Percentiles rank a stretch among this genome's conserved stretches.
phyloP scores from a whole-genome alignment of 2,888 invertebrate genomes.

The Megamerina dolium region DNA sequence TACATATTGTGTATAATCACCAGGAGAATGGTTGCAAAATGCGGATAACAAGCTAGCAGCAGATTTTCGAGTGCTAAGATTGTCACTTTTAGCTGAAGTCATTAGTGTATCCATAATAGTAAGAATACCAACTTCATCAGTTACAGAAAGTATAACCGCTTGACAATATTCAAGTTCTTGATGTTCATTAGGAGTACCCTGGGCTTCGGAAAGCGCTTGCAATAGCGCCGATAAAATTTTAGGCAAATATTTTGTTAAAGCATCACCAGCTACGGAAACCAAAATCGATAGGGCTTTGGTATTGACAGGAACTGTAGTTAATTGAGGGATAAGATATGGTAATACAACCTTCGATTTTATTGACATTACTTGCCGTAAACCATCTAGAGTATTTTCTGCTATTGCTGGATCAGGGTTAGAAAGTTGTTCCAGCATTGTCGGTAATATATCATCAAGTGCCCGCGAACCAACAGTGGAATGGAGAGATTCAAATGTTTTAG shows the following conservation, averaged over 20 bases:
- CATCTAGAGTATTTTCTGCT: constrained; percentile 90
- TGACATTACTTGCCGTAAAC: constrained; percentile 93
- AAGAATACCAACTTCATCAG: constrained; percentile 79
- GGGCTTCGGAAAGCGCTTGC: constrained; percentile 64
- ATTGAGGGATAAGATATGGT: constrained; percentile 91
- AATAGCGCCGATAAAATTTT: constrained; percentile 90
- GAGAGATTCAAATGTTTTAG: constrained; percentile 92
- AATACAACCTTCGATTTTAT: constrained; percentile 93
- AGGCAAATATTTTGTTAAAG: constrained; percentile 81
- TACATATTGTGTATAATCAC: constrained; percentile 81
- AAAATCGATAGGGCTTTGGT: constrained; percentile 90
- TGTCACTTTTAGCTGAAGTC: constrained; percentile 64
- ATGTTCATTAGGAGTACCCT: constrained; percentile 58
- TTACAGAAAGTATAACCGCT: constrained; percentile 84
- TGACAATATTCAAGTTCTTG: constrained; percentile 87
- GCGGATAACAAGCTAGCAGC: constrained; percentile 82
- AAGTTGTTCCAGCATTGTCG: constrained; percentile 71
- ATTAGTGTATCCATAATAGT: constrained; percentile 82
- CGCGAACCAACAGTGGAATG: constrained; percentile 89
- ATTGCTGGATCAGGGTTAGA: constrained; percentile 71
- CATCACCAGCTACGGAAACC: constrained; percentile 90
- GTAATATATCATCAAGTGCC: constrained; percentile 94
- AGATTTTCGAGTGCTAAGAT: constrained; percentile 64
- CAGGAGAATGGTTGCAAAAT: constrained; percentile 84
- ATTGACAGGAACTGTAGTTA: constrained; percentile 84